Evolutionary conservation across 2,888 invertebrate species (phyloP), one percentile per base, ranked within the genome.

Genomic region (Chalcis sispes): DNA sequence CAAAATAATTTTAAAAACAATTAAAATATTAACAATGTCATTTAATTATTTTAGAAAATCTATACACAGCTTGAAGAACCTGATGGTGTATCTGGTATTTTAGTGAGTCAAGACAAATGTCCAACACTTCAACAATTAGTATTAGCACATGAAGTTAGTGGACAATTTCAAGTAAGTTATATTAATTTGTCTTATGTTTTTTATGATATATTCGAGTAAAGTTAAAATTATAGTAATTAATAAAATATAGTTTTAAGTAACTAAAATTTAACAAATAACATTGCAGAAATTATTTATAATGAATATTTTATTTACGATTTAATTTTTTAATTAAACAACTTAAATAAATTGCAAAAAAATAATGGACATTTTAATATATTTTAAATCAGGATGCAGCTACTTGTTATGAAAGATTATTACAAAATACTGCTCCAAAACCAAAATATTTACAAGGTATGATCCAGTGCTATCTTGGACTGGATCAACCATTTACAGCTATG

Each of bases 21-120:
- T 15, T 29, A 40, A 3, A 40, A 15, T 52, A 10, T 48, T 32
- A 67, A 32, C 54, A 20, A 8, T 59, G 10, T 72, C 2, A 46
- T 20, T 52, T 56, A 61, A 62, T 74, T 82, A 5, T 75, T 85
- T 13, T 83, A 92, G 90, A 94, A 96, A 90, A 93, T 98, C 82
- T 98, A 98, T 86, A 95, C 95, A 0, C 91, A 95, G 77, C 88
- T 98, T 78, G 95, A 96, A 87, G 98, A 98, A 86, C 93, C 96
- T 0, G 98, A 98, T 88, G 95, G 96, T 10, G 95, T 98, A 0
- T 93, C 95, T 79, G 98, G 95, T 87, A 90, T 92, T 65, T 86
- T 95, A 8, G 91, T 94, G 65, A 94, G 94, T 15, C 91, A 95
- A 79, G 93, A 96, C 83, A 91, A 93, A 72, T 92, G 92, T 0